phyloP scores from a whole-genome alignment of 2,113 vertebrate genomes.

The Petroica traversi region DNA sequence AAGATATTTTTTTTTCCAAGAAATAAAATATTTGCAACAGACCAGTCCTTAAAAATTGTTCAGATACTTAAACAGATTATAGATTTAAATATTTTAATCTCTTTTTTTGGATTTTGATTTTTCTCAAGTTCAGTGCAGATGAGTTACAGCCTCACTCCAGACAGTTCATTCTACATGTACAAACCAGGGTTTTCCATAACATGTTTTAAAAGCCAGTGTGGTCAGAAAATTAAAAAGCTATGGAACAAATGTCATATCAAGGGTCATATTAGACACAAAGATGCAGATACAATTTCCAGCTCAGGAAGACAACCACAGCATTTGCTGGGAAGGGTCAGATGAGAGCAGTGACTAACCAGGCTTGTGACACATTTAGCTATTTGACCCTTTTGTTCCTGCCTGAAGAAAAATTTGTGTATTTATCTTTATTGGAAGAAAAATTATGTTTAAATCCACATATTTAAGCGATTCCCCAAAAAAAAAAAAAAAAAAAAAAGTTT shows the following conservation, averaged over 20 bases:
- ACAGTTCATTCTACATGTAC: not conserved
- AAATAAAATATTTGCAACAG: not conserved
- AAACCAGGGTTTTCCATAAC: not conserved
- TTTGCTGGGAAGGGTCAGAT: not conserved
- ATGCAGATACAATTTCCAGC: not conserved
- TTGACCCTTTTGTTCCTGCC: not conserved
- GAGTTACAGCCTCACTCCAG: not conserved
- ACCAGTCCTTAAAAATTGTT: not conserved
- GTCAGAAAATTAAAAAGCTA: not conserved
- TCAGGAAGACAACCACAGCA: not conserved
- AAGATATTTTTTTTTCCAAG: not conserved
- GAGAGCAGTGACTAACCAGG: not conserved
- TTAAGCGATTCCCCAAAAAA: not conserved
- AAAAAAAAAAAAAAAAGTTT: not conserved
- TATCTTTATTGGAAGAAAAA: not conserved
- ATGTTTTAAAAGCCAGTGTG: not conserved
- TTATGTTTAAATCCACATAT: not conserved
- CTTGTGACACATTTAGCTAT: not conserved
- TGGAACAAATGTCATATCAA: not conserved
- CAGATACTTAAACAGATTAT: not conserved
- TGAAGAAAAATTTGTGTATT: not conserved
- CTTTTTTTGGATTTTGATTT: not conserved
- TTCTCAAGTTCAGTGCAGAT: not conserved
- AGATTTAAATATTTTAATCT: not conserved
- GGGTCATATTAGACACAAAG: not conserved